These are phyloP conservation scores for Hemaris fuciformis DNA, from an alignment of 2,888 invertebrate species.

Conservation along the genomic window DNA sequence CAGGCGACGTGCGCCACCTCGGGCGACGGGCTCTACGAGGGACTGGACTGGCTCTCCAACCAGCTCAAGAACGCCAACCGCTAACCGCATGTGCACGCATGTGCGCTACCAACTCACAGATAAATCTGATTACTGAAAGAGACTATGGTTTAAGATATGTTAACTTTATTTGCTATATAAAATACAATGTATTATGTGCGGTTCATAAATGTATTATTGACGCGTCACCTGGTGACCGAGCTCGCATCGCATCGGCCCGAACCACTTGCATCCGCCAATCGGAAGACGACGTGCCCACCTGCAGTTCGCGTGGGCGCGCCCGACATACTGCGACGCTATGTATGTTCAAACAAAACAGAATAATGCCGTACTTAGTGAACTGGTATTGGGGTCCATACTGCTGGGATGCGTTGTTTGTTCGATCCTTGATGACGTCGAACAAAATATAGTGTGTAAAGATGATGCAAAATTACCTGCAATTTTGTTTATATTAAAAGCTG, in stretches of 20 bases:
- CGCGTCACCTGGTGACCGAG: slow-evolving; percentile 70
- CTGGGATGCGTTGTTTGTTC: slow-evolving; percentile 61
- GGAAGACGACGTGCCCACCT: not conserved
- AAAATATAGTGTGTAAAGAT: slow-evolving; percentile 78
- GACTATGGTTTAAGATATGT: slow-evolving; percentile 82
- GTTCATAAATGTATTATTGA: slow-evolving; percentile 73
- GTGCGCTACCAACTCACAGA: slow-evolving; percentile 62
- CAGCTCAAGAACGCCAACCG: slow-evolving; percentile 99
- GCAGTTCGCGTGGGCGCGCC: no score
- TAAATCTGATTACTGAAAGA: slow-evolving; percentile 77
- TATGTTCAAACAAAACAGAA: slow-evolving; percentile 38
- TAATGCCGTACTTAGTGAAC: slow-evolving; percentile 33
- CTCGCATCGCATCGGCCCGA: slow-evolving; percentile 47
- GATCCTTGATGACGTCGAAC: slow-evolving; percentile 73
- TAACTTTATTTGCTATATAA: slow-evolving; percentile 79
- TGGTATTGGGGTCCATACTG: slow-evolving; percentile 47
- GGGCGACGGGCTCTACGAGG: slow-evolving; percentile 99
- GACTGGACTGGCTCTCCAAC: slow-evolving; percentile 99
- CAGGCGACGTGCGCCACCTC: slow-evolving; percentile 99
- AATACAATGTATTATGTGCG: slow-evolving; percentile 80
- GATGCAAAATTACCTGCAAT: slow-evolving; percentile 68
- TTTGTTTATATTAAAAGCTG: slow-evolving; percentile 61
- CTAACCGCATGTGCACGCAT: slow-evolving; percentile 82
- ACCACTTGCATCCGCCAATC: slow-evolving; percentile 27
- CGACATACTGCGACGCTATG: not conserved